phyloP scores from a whole-genome alignment of 1,140 invertebrate genomes.

The Neuroterus valhalla region DNA sequence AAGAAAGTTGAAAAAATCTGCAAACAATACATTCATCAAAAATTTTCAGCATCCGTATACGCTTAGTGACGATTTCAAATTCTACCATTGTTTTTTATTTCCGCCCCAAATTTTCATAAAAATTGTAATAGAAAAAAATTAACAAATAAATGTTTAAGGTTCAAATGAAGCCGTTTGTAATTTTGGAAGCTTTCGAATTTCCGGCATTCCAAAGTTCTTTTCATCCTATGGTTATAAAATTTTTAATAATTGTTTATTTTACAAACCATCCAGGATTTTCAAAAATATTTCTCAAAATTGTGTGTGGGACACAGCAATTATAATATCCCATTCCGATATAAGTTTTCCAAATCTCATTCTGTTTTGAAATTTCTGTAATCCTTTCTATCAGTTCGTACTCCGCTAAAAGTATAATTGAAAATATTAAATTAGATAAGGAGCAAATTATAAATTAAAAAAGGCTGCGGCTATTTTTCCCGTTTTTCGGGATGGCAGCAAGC shows the following conservation, averaged over 20 bases:
- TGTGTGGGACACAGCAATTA: conserved; percentile 95
- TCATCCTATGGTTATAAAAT: background rate
- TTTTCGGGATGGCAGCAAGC: too few relatives aligned
- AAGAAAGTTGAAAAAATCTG: too few relatives aligned
- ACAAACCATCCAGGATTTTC: conserved; percentile 99
- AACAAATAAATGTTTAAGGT: too few relatives aligned
- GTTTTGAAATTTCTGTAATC: conserved; percentile 86
- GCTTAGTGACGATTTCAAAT: too few relatives aligned
- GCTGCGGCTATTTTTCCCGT: too few relatives aligned
- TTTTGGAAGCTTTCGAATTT: too few relatives aligned
- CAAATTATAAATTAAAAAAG: background rate
- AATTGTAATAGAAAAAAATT: too few relatives aligned
- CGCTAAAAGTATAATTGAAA: conserved; percentile 78
- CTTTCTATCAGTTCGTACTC: conserved; percentile 91
- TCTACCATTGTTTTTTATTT: too few relatives aligned
- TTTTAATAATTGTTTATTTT: background rate
- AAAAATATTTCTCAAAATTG: conserved; percentile 97
- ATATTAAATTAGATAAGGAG: conserved; percentile 19
- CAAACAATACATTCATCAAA: too few relatives aligned
- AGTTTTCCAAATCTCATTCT: conserved; percentile 95
- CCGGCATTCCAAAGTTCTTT: conserved; percentile 16
- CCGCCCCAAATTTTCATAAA: too few relatives aligned
- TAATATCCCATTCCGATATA: conserved; percentile 99
- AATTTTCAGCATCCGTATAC: too few relatives aligned
- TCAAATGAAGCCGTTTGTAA: too few relatives aligned